Base-by-base conservation (phyloP, 2,888 invertebrate species). In the Chironomus riparius region DNA sequence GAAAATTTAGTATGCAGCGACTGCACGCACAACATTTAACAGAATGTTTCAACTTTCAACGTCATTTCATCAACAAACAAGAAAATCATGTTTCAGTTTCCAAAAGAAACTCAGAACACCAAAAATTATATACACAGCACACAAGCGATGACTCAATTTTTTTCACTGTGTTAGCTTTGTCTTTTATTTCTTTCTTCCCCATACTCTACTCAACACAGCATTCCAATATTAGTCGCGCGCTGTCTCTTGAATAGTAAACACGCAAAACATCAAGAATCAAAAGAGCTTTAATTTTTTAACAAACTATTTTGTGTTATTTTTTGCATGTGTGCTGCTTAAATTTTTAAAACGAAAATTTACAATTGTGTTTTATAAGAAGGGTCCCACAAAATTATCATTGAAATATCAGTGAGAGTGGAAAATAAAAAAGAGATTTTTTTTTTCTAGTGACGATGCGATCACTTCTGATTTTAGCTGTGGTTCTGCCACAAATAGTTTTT, bases 161-260 rank as follows among this genome's bases (percentile, higher is more conserved):
- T 56, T 56, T n/a, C 18, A 15, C 15, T 56, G n/a, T 56, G 56
- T 18, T 15, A 56, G 56, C 18, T 56, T 56, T 56, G n/a, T n/a
- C 18, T 56, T n/a, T 56, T 18, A 15, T 56, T 56, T 56, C 56
- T n/a, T 56, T 56, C 56, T 56, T 56, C 38, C 38, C 38, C 38
- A 38, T 38, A 38, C 38, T 38, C 38, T 38, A 56, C 56, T 56
- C 56, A 56, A 50, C 50, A 50, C 50, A 50, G 50, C 50, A 50
- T 50, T 50, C 50, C 50, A 50, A 50, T 50, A n/a, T 50, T 21
- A 62, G 62, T 62, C 62, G 62, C 62, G 62, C 65, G 65, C 65
- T 65, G 65, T 21, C 65, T 65, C 13, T 65, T 65, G 65, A 65
- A 65, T 24, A 6, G 65, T 21, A 24, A 65, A 65, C 65, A 65